Evolutionary conservation across 2,888 invertebrate genomes (phyloP).

Genomic region (Crepidodera aurea): DNA sequence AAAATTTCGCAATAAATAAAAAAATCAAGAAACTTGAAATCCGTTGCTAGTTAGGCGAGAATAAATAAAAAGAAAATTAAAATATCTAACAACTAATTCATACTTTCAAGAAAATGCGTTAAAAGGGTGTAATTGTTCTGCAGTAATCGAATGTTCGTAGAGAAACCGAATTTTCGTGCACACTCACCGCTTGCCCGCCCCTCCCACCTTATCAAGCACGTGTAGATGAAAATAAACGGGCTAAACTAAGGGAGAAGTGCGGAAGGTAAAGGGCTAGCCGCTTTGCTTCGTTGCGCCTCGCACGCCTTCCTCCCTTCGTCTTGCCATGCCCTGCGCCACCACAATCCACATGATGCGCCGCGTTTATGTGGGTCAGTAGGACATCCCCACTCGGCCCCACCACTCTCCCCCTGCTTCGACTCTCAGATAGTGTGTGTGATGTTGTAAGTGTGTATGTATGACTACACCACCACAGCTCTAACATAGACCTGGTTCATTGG

Average conservation of each 20-base stretch:
- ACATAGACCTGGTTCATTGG: conserved; percentile 93
- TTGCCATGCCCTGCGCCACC: conserved; percentile 38
- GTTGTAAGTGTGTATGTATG: conserved; percentile 58
- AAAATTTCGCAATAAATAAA: too few relatives aligned
- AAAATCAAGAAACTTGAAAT: too few relatives aligned
- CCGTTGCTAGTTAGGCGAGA: too few relatives aligned
- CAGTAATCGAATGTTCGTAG: neutral
- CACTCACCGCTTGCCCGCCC: neutral
- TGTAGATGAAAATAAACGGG: conserved; percentile 24
- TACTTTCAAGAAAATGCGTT: neutral
- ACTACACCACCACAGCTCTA: conserved; percentile 65
- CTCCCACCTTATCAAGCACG: conserved; percentile 14
- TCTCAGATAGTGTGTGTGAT: conserved; percentile 43
- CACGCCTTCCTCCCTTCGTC: conserved; percentile 32
- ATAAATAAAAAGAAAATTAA: too few relatives aligned
- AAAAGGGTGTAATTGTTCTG: neutral
- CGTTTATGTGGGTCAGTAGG: conserved; percentile 86
- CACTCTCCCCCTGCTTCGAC: conserved; percentile 40
- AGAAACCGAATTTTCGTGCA: conserved; percentile 3
- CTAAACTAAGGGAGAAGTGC: conserved; percentile 38
- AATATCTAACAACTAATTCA: too few relatives aligned
- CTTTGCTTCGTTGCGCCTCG: conserved; percentile 26
- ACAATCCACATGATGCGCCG: conserved; percentile 66
- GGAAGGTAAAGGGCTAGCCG: conserved; percentile 38
- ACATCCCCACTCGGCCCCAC: conserved; percentile 66